These are phyloP conservation scores for Montifringilla adamsi DNA, from an alignment of 2,113 vertebrate species.

Conservation along the genomic window DNA sequence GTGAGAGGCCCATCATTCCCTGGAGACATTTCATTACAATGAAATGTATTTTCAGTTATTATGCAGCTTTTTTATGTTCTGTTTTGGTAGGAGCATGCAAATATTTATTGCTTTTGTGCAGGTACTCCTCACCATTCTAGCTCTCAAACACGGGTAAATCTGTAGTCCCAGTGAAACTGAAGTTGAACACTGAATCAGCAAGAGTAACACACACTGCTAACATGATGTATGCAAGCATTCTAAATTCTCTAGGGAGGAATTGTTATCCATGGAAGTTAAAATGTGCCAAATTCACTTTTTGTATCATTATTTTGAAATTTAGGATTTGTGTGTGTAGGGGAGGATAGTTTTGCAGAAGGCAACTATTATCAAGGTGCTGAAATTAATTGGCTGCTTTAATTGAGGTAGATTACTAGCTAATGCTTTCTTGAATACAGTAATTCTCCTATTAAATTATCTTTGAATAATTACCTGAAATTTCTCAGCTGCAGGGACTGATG, in stretches of 20 bases:
- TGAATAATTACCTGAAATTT: constrained; percentile 90
- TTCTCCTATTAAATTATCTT: constrained; percentile 90
- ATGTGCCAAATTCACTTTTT: constrained; percentile 58
- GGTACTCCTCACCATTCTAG: not conserved
- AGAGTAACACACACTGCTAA: not conserved
- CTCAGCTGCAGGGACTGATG: constrained; percentile 85
- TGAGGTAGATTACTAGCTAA: constrained; percentile 88
- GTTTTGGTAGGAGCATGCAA: not conserved
- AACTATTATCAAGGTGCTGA: constrained; percentile 83
- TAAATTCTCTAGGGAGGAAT: not conserved
- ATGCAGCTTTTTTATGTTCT: not conserved
- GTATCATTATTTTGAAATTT: constrained; percentile 67
- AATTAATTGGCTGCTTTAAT: constrained; percentile 87
- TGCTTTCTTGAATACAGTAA: constrained; percentile 88
- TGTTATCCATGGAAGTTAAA: not conserved
- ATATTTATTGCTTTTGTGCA: not conserved
- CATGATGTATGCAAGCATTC: not conserved
- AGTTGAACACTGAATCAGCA: not conserved
- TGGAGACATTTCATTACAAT: not conserved
- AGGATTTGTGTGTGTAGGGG: constrained; percentile 63
- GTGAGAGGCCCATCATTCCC: not conserved
- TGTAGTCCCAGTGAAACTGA: not conserved
- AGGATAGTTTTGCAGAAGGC: constrained; percentile 79
- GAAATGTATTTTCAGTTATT: not conserved
- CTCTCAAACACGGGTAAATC: not conserved